Evolutionary conservation across 2,888 invertebrate species (phyloP).

Genomic region (Hydriomena furcata): DNA sequence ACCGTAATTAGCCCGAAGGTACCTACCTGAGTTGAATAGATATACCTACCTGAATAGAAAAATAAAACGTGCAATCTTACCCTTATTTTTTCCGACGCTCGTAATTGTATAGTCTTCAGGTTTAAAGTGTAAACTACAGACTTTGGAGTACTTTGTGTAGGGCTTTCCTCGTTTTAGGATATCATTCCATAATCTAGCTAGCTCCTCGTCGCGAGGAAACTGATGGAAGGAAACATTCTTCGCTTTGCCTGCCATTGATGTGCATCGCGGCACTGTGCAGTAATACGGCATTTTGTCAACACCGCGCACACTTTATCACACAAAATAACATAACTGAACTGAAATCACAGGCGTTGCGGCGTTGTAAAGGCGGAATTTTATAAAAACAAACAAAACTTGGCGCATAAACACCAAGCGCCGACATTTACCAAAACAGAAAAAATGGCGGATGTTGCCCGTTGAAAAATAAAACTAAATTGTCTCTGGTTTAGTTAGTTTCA

Average conservation of each 20-base stretch:
- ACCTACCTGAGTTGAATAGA: too few relatives aligned
- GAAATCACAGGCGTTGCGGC: constrained; percentile 33
- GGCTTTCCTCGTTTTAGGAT: constrained; percentile 77
- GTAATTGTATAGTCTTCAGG: constrained; percentile 74
- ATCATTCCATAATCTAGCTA: constrained; percentile 74
- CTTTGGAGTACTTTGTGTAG: constrained; percentile 79
- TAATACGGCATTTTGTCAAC: constrained; percentile 76
- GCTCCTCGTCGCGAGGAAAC: constrained; percentile 71
- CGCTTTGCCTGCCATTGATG: constrained; percentile 78
- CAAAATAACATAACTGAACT: constrained; percentile 53
- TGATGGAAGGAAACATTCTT: constrained; percentile 79
- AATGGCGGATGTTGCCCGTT: constrained; percentile 36
- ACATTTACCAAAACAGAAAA: constrained; percentile 61
- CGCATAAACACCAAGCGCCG: constrained; percentile 71
- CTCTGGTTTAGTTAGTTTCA: constrained; percentile 31
- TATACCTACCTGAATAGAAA: constrained; percentile 6
- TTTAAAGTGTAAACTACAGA: constrained; percentile 77
- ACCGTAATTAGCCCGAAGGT: constrained; percentile 21
- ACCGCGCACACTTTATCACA: constrained; percentile 41
- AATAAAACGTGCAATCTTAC: constrained; percentile 48
- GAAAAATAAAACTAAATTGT: constrained; percentile 23
- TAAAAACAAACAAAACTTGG: constrained; percentile 75
- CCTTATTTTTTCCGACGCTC: constrained; percentile 75
- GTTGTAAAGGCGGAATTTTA: constrained; percentile 37
- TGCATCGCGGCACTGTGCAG: constrained; percentile 78